Base-by-base conservation (phyloP, 1,140 invertebrate genomes). In the Berghia stephanieae region DNA sequence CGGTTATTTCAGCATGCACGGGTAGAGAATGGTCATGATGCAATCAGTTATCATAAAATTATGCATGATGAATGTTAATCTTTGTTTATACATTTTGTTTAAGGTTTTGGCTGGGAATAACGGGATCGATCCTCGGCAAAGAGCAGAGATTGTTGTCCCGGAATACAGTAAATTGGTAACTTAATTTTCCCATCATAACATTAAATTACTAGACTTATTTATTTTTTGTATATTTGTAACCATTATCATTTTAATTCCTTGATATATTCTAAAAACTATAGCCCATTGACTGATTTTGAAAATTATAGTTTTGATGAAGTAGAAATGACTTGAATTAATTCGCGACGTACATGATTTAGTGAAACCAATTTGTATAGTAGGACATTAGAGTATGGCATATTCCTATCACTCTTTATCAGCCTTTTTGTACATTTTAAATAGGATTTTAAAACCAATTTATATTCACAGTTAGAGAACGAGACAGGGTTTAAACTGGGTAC, bases 101-200 rank as follows among this genome's bases (percentile, higher is more conserved):
- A 60, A 88, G 83, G 83, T 81, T 1, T 83, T 88, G 27, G 85
- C 85, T 46, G 88, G 88, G 10, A 82, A 80, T 77, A 87, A 89
- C 13, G 84, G 82, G 0, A 71, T 74, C 34, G 86, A 87, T 55
- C 73, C 77, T 3, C 76, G 84, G 67, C 86, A 86, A 70, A 66
- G 31, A 31, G 36, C 73, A n/a, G 27, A 72, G 18, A 34, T 81
- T 2, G 60, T 40, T 31, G 75, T 81, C 46, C 80, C 81, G 10
- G 43, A 82, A 71, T 85, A 85, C 74, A 79, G 81, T 13, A 78
- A 81, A 63, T 46, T 81, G 75, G 85, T 86, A 73, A 82, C 78
- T 71, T 0, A 21, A 36, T 8, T 8, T 73, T 46, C n/a, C 52
- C 8, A 24, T n/a, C n/a, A n/a, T n/a, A n/a, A n/a, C n/a, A n/a